Percentiles rank a stretch among this genome's conserved stretches.
Conservation (phyloP, 2,113 vertebrate species). For the Malaclemys terrapin region DNA sequence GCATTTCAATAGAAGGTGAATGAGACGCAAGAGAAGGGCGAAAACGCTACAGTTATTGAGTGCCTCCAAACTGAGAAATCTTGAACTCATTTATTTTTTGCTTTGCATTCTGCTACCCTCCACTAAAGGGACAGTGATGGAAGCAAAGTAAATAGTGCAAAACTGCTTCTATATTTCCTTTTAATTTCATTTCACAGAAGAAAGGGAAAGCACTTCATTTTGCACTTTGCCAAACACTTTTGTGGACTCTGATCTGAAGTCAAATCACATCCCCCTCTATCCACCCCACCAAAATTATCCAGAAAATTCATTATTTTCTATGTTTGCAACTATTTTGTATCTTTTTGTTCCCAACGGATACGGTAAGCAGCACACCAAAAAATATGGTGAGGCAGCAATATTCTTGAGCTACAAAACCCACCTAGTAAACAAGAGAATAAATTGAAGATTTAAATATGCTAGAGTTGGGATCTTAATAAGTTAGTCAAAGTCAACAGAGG, state of each 20-base stretch:
- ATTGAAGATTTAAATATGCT: neutral
- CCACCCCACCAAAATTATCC: neutral
- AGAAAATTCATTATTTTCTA: neutral
- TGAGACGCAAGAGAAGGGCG: conserved; percentile 2
- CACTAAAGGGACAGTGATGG: neutral
- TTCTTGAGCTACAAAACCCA: neutral
- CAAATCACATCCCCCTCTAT: neutral
- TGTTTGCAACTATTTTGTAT: neutral
- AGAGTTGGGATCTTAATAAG: neutral
- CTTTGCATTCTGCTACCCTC: neutral
- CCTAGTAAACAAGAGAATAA: neutral
- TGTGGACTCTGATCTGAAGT: neutral
- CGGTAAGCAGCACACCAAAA: neutral
- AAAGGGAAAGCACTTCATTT: neutral
- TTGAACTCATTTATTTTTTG: neutral
- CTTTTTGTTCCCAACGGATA: neutral
- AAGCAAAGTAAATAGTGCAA: neutral
- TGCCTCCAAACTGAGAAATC: conserved; percentile 11
- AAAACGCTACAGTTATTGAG: neutral
- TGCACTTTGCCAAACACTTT: neutral
- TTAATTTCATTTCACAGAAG: neutral
- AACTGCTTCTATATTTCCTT: neutral
- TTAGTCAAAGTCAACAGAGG: neutral
- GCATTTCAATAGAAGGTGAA: conserved; percentile 58
- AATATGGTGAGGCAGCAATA: fast-evolving